phyloP scores from a whole-genome alignment of 2,113 vertebrate species.

The Clarias batrachus region DNA sequence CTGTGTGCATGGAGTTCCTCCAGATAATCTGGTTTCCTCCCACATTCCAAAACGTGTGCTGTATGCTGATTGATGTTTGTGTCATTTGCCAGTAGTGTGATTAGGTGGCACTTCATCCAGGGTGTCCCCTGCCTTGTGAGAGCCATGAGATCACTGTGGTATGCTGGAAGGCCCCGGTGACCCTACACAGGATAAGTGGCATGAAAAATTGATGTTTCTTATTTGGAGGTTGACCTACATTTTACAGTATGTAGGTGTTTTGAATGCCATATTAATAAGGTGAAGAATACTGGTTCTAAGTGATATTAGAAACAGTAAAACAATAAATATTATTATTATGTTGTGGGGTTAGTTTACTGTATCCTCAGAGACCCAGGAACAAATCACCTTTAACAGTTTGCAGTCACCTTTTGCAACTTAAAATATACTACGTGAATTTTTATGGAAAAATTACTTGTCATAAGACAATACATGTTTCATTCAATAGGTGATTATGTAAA shows the following conservation, averaged over 20 bases:
- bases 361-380: constrained; percentile 22
- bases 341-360: constrained; percentile 48
- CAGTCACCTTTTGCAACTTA: neutral
- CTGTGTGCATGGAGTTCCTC: too few relatives aligned
- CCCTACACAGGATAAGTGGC: too few relatives aligned
- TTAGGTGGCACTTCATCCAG: too few relatives aligned
- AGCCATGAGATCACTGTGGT: too few relatives aligned
- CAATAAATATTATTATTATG: neutral
- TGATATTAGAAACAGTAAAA: neutral
- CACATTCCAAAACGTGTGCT: too few relatives aligned
- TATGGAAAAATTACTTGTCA: neutral
- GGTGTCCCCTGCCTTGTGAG: too few relatives aligned
- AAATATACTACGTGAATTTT: neutral
- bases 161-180: too few relatives aligned
- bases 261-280: neutral
- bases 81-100: too few relatives aligned
- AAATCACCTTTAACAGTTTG: neutral
- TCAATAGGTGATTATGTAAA: neutral
- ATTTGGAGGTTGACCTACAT: neutral
- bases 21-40: too few relatives aligned
- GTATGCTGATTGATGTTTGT: too few relatives aligned
- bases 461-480: neutral
- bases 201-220: neutral
- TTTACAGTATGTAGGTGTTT: neutral
- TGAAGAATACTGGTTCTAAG: too few relatives aligned